These are phyloP conservation scores for Acrobasis repandana DNA, from an alignment of 2,888 invertebrate genomes.

Conservation along the genomic window DNA sequence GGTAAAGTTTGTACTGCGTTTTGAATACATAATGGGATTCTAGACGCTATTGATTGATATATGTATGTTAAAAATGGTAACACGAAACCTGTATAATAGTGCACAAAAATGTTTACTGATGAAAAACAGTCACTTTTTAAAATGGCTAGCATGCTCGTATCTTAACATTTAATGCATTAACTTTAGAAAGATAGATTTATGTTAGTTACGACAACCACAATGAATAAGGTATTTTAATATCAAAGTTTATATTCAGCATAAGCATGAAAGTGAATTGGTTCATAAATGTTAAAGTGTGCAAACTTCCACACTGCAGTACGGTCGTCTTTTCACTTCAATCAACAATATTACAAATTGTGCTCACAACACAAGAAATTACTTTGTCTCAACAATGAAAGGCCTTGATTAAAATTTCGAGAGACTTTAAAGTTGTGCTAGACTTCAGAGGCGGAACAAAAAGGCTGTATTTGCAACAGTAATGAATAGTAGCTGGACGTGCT, in stretches of 20 bases:
- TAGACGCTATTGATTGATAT: not conserved
- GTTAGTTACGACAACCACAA: no score
- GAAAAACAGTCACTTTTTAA: no score
- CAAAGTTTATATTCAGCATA: not conserved
- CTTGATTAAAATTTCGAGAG: slow-evolving; percentile 10
- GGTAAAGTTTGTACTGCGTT: not conserved
- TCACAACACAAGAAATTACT: slow-evolving; percentile 13
- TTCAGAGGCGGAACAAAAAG: not conserved
- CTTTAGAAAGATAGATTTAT: no score
- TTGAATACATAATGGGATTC: not conserved
- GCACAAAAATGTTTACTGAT: no score
- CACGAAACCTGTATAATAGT: no score
- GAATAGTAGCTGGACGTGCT: slow-evolving; percentile 1
- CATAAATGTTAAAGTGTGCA: not conserved
- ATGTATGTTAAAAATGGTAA: not conserved
- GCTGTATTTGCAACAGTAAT: not conserved
- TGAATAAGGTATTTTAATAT: no score
- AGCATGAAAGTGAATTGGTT: not conserved
- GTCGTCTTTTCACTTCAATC: slow-evolving; percentile 15
- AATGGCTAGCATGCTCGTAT: no score
- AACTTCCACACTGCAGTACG: slow-evolving; percentile 9
- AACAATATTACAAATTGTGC: slow-evolving; percentile 13
- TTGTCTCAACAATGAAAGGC: slow-evolving; percentile 10
- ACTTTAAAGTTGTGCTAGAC: not conserved
- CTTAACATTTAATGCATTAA: no score